Evolutionary conservation across 2,797 vertebrate species (phyloP), one percentile per base, ranked within the genome.

Genomic region (Paguma larvata): DNA sequence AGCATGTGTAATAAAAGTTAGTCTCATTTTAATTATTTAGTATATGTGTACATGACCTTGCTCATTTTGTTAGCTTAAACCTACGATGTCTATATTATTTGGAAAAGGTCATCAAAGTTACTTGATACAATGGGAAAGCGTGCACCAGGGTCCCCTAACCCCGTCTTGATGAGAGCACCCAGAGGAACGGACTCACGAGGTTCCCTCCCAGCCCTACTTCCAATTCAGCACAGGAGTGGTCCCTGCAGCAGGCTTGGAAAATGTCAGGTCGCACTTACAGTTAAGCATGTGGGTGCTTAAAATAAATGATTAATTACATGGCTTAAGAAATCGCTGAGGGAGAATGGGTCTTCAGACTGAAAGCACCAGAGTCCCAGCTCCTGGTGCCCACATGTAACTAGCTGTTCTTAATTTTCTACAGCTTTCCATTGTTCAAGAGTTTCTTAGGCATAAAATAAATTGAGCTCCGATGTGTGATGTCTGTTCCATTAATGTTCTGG

Each of bases 401-500:
- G 56, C 93, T 87, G 10, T 32, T 34, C 44, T 38, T 48, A 48
- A 91, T 77, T 85, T 94, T 32, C 79, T 7, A 84, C 44, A 86
- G 44, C 84, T 92, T 56, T 65, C n/a, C 44, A 59, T 48, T 89
- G 80, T 94, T 96, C 44, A 95, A 85, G n/a, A 95, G 30, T 9
- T 89, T 63, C 91, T 7, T 93, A 84, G 84, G 79, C 51, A 87
- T 34, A 82, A 89, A 91, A 94, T 19, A 93, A 94, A 78, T 4
- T 77, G 0, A 62, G 48, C 53, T 96, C 70, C 79, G 95, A 91
- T 67, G 89, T n/a, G 10, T 27, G 53, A 83, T 96, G 32, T 84
- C 84, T 87, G 13, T 89, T 97, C 83, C 65, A 65, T 83, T 87
- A 93, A 25, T 70, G 73, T 38, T 97, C 77, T 51, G 63, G 67